Percentiles rank a stretch among this genome's conserved stretches.
These are phyloP conservation scores for Microtus richardsoni DNA, from an alignment of 2,113 vertebrate genomes.

Conservation along the genomic window DNA sequence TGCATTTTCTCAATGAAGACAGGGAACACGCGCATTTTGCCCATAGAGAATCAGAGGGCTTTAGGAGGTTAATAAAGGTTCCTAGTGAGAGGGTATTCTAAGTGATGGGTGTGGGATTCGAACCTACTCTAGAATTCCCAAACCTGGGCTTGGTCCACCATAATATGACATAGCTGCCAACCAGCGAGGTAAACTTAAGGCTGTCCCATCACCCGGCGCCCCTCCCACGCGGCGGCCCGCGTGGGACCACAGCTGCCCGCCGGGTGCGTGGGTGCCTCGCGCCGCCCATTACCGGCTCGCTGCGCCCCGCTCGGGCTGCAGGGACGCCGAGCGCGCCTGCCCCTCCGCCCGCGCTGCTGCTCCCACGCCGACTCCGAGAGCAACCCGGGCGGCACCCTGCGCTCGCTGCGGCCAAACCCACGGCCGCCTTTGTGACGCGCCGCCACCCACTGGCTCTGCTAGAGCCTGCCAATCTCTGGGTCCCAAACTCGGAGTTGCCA, in stretches of 20 bases:
- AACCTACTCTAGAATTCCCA: neutral
- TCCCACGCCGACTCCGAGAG: neutral
- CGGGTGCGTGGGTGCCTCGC: neutral
- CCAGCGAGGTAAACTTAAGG: neutral
- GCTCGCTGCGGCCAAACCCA: neutral
- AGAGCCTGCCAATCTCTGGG: rapidly evolving
- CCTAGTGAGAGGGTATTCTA: rapidly evolving
- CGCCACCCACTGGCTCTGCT: neutral
- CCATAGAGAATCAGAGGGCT: neutral
- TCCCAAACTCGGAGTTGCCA: neutral
- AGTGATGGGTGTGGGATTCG: neutral
- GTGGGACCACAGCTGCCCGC: neutral
- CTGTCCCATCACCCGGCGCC: neutral
- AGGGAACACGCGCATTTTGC: neutral
- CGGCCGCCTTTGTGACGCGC: constrained; percentile 73
- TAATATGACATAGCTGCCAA: neutral
- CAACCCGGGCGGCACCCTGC: too few species aligned
- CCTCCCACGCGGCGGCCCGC: neutral
- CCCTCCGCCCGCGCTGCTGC: constrained; percentile 17
- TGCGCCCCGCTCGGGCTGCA: constrained; percentile 34
- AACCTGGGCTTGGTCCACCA: neutral
- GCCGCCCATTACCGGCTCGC: neutral
- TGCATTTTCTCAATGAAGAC: neutral
- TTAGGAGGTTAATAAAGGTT: neutral
- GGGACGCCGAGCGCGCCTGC: constrained; percentile 6